Evolutionary conservation across 2,113 vertebrate genomes (phyloP).

Genomic region (Scomber colias): DNA sequence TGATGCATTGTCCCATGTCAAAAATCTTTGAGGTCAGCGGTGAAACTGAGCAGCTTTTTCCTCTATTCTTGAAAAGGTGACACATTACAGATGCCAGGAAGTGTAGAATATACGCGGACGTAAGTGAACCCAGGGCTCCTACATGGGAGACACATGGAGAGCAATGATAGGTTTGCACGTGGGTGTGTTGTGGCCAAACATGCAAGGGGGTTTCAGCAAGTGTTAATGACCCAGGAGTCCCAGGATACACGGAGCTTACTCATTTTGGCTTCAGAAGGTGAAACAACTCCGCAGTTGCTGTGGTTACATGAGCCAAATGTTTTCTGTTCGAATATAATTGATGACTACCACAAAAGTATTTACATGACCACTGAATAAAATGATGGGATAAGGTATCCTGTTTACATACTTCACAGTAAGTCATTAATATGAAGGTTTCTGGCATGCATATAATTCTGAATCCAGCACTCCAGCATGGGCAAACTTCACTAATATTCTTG

Average conservation of each 20-base stretch:
- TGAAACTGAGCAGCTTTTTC: slow-evolving; percentile 53
- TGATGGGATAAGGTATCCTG: slow-evolving; percentile 32
- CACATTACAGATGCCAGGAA: slow-evolving; percentile 61
- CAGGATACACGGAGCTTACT: slow-evolving; percentile 42
- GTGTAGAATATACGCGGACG: slow-evolving; percentile 8
- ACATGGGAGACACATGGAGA: slow-evolving; percentile 28
- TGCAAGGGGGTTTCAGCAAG: slow-evolving; percentile 37
- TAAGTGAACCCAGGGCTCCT: slow-evolving; percentile 9
- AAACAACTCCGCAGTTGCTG: slow-evolving; percentile 48
- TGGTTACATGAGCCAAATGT: slow-evolving; percentile 47
- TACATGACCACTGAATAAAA: slow-evolving; percentile 36
- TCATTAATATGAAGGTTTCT: slow-evolving; percentile 2
- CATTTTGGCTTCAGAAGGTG: slow-evolving; percentile 50
- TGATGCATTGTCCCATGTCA: slow-evolving; percentile 41
- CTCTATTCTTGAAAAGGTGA: slow-evolving; percentile 45
- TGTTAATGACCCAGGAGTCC: slow-evolving; percentile 66
- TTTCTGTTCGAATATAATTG: slow-evolving; percentile 53
- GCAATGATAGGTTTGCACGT: slow-evolving; percentile 55
- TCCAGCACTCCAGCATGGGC: not conserved
- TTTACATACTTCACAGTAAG: slow-evolving; percentile 16
- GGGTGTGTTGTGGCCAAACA: slow-evolving; percentile 62
- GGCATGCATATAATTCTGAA: slow-evolving; percentile 12
- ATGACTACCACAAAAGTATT: slow-evolving; percentile 43
- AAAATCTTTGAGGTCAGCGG: slow-evolving; percentile 21
- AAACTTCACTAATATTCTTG: not conserved